phyloP scores from a whole-genome alignment of 2,888 invertebrate genomes.

The Sthenelais limicola region DNA sequence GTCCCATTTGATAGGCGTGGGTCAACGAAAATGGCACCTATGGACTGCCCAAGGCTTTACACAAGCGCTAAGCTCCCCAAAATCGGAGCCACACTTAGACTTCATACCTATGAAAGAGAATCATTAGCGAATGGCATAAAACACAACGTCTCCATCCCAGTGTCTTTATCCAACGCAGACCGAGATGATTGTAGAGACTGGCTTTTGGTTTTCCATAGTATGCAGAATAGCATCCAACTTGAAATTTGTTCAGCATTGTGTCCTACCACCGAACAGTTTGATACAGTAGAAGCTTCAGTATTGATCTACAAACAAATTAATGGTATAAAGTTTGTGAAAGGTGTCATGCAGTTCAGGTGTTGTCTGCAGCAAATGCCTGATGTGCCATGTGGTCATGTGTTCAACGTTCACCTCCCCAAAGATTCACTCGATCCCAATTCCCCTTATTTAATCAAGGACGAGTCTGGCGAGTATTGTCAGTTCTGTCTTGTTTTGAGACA shows the following conservation, averaged over 20 bases:
- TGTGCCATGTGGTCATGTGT: conserved; percentile 27
- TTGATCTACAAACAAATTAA: conserved; percentile 43
- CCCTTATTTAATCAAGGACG: conserved; percentile 32
- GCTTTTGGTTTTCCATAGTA: conserved; percentile 20
- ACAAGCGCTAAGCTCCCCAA: conserved; percentile 11
- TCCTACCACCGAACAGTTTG: conserved; percentile 13
- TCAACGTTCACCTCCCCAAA: conserved; percentile 36
- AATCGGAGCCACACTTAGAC: conserved; percentile 7
- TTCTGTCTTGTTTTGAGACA: conserved; percentile 31
- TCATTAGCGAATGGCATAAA: background rate
- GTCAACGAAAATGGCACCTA: background rate
- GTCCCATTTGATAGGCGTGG: conserved; percentile 39
- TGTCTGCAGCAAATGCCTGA: background rate
- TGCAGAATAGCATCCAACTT: conserved; percentile 13
- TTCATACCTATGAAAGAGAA: conserved; percentile 1
- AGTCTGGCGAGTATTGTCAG: conserved; percentile 18
- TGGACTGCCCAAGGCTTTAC: conserved; percentile 41
- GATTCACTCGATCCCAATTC: conserved; percentile 27
- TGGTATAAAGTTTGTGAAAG: conserved; percentile 35
- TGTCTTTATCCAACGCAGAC: conserved; percentile 41
- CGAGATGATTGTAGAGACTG: conserved; percentile 27
- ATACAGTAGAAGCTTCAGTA: conserved; percentile 38
- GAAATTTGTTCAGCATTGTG: conserved; percentile 29
- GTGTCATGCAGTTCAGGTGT: conserved; percentile 43
- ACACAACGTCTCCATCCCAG: conserved; percentile 25